Evolutionary conservation across 2,888 invertebrate species (phyloP), one percentile per base, ranked within the genome.

Genomic region (Rutpela maculata): DNA sequence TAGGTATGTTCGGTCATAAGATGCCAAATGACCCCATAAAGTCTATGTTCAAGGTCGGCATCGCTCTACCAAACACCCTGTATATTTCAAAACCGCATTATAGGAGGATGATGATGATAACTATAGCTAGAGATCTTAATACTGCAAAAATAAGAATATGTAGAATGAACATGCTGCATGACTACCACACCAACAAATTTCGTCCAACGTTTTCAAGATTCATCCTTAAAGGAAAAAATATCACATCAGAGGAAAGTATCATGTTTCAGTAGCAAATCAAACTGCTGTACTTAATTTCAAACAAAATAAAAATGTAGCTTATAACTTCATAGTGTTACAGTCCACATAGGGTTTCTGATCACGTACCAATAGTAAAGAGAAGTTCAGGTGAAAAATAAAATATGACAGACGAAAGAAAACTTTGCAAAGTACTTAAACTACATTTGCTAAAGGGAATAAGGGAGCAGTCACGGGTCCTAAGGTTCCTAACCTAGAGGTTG

Each of bases 351-450:
- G 73, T 80, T 84, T 82, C 84, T 81, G 82, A 83, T 84, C 84
- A 84, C 84, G 84, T 84, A 68, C 80, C 82, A 76, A 80, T 81
- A 83, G 81, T 84, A 57, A 57, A 81, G 81, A 70, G 76, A 81
- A 84, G 77, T 84, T 80, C 82, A 84, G 83, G 84, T 83, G 82
- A 82, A 84, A 84, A 84, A 84, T 84, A 84, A 84, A 84, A 84
- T 84, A 84, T 82, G 84, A 82, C 78, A 81, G 84, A 77, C 78
- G 81, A 76, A 78, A 75, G 83, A 57, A 78, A 84, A 84, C 78
- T 84, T 84, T 78, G 80, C 79, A 84, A 84, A 83, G 84, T 83
- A 80, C 84, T 83, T 81, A 57, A 57, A 83, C 82, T 82, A 84
- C 83, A 81, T 83, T 82, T 80, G 79, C 76, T 57, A 38, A 31